Conservation (phyloP, 1,140 invertebrate species). For the Palaemon carinicauda region DNA sequence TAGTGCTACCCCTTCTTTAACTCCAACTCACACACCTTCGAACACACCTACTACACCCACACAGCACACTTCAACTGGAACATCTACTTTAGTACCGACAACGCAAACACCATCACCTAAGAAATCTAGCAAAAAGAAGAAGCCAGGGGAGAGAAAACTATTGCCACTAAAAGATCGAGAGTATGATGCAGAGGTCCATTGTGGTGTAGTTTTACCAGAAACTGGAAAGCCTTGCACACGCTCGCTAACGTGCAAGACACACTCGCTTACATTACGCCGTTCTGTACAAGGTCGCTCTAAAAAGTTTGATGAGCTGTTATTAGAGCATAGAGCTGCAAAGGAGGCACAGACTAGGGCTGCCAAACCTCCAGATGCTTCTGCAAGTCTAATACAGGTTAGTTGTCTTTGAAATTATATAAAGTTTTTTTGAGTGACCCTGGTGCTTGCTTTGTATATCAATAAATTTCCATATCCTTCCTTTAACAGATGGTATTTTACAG, state of each 20-base stretch:
- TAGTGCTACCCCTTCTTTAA: constrained; percentile 25
- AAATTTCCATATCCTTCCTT: not conserved
- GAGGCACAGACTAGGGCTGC: constrained; percentile 64
- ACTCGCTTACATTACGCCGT: constrained; percentile 77
- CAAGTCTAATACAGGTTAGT: constrained; percentile 49
- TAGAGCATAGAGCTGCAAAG: constrained; percentile 77
- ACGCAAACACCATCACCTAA: constrained; percentile 56
- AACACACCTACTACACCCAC: constrained; percentile 46
- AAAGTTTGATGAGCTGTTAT: constrained; percentile 80
- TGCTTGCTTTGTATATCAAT: not conserved
- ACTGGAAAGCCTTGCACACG: constrained; percentile 79
- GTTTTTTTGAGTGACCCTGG: not conserved
- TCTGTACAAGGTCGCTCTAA: constrained; percentile 78
- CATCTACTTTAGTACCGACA: constrained; percentile 17
- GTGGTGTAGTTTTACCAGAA: constrained; percentile 77
- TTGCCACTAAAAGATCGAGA: constrained; percentile 75
- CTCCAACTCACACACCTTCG: constrained; percentile 36
- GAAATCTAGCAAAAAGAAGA: constrained; percentile 61
- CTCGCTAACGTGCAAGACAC: constrained; percentile 84
- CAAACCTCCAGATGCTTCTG: constrained; percentile 45
- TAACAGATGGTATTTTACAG: not conserved
- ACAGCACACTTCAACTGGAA: constrained; percentile 43
- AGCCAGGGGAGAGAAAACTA: constrained; percentile 62
- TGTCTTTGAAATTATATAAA: not conserved
- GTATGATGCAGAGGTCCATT: constrained; percentile 83